Percentiles rank a stretch among this genome's conserved stretches.
These are phyloP conservation scores for Cyprinella venusta DNA, from an alignment of 2,797 vertebrate species.

Conservation along the genomic window DNA sequence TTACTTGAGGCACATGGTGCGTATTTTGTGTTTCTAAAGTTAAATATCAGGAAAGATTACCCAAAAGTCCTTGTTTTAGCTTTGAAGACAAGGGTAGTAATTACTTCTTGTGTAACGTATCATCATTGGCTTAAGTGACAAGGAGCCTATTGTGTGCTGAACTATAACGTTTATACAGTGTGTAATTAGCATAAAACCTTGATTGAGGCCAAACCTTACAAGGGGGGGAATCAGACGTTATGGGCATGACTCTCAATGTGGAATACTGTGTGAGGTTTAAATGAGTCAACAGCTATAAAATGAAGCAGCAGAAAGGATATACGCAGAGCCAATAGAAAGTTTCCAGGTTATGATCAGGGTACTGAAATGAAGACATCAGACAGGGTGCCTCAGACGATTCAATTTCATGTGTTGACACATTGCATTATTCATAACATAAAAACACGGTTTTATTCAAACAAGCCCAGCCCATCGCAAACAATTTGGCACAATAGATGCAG, in stretches of 20 bases:
- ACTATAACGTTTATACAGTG: slow-evolving; percentile 15
- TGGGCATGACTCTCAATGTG: background rate
- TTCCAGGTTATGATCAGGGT: slow-evolving; percentile 8
- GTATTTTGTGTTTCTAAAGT: background rate
- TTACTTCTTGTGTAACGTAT: slow-evolving; percentile 35
- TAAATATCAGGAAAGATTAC: slow-evolving; percentile 28
- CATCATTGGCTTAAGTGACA: slow-evolving; percentile 42
- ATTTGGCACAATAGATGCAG: background rate
- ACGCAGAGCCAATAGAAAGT: background rate
- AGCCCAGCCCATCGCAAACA: background rate
- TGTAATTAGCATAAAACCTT: slow-evolving; percentile 32
- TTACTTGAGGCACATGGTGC: background rate
- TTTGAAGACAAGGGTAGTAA: slow-evolving; percentile 10
- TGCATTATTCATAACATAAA: slow-evolving; percentile 48
- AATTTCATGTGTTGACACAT: slow-evolving; percentile 49
- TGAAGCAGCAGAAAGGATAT: background rate
- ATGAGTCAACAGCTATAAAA: slow-evolving; percentile 36
- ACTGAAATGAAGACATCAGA: background rate
- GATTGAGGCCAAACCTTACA: slow-evolving; percentile 19
- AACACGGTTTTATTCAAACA: slow-evolving; percentile 27
- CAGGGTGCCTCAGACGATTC: slow-evolving; percentile 33
- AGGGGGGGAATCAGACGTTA: slow-evolving; percentile 10
- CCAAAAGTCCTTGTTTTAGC: slow-evolving; percentile 20
- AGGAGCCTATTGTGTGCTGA: slow-evolving; percentile 34
- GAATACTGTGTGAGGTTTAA: background rate